Base-by-base conservation (phyloP, 1,140 invertebrate genomes). In the Camponotus vicinus region DNA sequence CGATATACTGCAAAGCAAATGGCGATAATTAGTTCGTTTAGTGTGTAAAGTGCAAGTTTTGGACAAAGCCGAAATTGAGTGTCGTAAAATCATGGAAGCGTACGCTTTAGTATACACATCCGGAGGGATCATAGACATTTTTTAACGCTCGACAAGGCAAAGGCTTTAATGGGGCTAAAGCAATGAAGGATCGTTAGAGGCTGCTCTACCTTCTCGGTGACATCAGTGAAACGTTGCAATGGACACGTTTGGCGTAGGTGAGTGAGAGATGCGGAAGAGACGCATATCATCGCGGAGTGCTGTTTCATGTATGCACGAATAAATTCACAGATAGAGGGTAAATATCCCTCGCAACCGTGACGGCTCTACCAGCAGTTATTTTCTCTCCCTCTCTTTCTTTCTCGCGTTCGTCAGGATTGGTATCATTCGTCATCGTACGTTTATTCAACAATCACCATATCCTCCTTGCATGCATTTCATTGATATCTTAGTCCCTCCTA, bases 261-360 rank as follows among this genome's bases (percentile, higher is more conserved):
- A 78, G n/a, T 59, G 79, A 45, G 57, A 32, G 40, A 78, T 76
- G 88, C 59, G 76, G 69, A 88, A 86, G 91, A 91, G 85, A 91
- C 77, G 91, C 85, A 79, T 86, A 88, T 88, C 85, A 87, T 69
- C 82, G 79, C 57, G 86, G 90, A 93, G 92, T 93, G 92, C 89
- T 92, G 90, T 93, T 92, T 86, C 92, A 88, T 92, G 92, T 93
- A 92, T 90, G 91, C 91, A 90, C 89, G 92, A 90, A 88, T 91
- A 93, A 93, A 93, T 93, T 92, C 89, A 90, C 91, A 88, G 92
- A 89, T 92, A 88, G 90, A 91, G 88, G 85, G 89, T 87, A 86
- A 92, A 89, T 82, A 88, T 83, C 70, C 86, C 85, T 84, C 78
- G 49, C 73, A 83, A 88, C 89, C 88, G 71, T 59, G 86, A 59